A percentile compares a stretch with the other conserved stretches of the same genome.
Conservation (phyloP, 23 tunicate genomes). For the Botrylloides violaceus region DNA sequence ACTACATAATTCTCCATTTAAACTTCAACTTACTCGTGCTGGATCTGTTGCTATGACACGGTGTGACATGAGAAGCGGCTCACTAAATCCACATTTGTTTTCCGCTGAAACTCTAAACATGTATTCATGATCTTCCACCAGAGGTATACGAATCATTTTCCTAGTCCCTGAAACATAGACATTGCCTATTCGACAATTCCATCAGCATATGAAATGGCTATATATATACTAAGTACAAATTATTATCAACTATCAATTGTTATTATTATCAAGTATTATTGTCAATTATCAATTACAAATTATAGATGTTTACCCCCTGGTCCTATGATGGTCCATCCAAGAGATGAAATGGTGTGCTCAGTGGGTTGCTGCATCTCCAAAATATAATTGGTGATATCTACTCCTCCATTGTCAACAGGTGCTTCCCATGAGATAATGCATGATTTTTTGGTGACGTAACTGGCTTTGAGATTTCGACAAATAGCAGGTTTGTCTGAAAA, state of each 20-base stretch:
- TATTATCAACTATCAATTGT: not conserved
- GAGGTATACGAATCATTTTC: constrained; percentile 46
- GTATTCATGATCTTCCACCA: constrained; percentile 68
- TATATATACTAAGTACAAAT: not conserved
- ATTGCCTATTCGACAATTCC: not conserved
- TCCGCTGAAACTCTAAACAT: constrained; percentile 91
- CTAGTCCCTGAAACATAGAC: constrained; percentile 36
- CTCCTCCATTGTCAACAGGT: constrained; percentile 94
- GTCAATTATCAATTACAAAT: not conserved
- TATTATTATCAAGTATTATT: not conserved
- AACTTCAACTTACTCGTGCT: constrained; percentile 27
- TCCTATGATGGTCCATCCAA: constrained; percentile 83
- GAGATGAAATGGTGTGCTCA: constrained; percentile 57
- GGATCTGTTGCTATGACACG: constrained; percentile 66
- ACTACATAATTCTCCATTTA: no score
- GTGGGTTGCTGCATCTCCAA: constrained; percentile 85
- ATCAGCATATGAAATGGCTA: not conserved
- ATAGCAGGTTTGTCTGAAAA: constrained; percentile 68
- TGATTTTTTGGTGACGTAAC: constrained; percentile 67
- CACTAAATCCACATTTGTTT: constrained; percentile 83
- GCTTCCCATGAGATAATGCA: constrained; percentile 83
- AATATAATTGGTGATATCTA: constrained; percentile 66
- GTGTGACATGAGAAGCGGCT: constrained; percentile 33
- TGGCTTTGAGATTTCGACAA: constrained; percentile 73
- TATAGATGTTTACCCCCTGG: constrained; percentile 38